phyloP scores from a whole-genome alignment of 2,113 vertebrate genomes.

The Carollia perspicillata region DNA sequence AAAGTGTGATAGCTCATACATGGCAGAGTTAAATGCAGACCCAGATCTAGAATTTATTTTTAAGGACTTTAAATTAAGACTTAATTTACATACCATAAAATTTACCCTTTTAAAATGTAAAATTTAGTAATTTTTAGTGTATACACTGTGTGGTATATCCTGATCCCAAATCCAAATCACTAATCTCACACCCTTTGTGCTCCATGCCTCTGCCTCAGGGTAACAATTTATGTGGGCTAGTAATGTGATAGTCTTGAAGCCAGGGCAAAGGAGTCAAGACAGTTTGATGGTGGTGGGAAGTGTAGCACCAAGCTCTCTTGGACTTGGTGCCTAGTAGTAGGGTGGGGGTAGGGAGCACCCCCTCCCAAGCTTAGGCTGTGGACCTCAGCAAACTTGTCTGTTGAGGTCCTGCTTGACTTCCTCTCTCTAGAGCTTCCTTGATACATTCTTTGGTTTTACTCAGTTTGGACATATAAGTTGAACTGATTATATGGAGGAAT shows the following conservation, averaged over 20 bases:
- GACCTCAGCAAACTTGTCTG: not conserved
- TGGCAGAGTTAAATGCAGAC: constrained; percentile 36
- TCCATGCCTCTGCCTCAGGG: not conserved
- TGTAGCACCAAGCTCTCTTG: not conserved
- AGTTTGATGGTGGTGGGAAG: not conserved
- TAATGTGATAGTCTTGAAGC: not conserved
- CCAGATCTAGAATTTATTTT: not conserved
- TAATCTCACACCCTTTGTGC: not conserved
- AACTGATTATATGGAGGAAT: not conserved
- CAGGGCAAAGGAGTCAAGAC: not conserved
- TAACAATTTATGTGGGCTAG: not conserved
- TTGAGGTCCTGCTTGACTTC: not conserved
- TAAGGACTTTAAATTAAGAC: too few relatives aligned
- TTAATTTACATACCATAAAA: too few relatives aligned
- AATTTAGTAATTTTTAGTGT: too few relatives aligned
- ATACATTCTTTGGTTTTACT: not conserved
- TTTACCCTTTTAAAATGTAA: too few relatives aligned
- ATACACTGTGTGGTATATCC: too few relatives aligned
- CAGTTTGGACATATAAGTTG: not conserved
- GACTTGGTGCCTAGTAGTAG: not conserved
- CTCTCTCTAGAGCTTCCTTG: not conserved
- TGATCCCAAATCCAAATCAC: too few relatives aligned
- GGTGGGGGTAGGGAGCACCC: not conserved
- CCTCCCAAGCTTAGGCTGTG: not conserved
- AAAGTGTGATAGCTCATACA: constrained; percentile 6